A percentile compares a stretch with the other conserved stretches of the same genome.
These are phyloP conservation scores for Thymelicus lineola DNA, from an alignment of 2,888 invertebrate species.

Conservation along the genomic window DNA sequence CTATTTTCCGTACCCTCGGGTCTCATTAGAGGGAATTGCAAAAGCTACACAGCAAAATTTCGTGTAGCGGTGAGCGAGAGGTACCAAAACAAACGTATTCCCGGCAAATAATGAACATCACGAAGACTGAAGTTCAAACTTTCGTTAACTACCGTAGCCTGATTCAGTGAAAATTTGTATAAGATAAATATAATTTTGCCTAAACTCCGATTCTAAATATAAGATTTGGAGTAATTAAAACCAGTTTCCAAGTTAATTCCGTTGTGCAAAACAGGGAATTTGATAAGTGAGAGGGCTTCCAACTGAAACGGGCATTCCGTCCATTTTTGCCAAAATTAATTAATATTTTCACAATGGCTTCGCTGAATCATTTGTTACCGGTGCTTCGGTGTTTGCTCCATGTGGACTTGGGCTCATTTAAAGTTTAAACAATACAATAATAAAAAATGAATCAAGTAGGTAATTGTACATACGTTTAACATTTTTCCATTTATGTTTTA, in stretches of 20 bases:
- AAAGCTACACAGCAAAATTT: too few species aligned
- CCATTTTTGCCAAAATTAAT: constrained; percentile 63
- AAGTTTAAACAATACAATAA: background rate
- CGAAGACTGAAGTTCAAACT: background rate
- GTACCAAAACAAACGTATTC: background rate
- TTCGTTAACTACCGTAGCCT: background rate
- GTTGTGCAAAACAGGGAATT: constrained; percentile 44
- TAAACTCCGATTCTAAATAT: constrained; percentile 28
- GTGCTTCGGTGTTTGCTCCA: constrained; percentile 34
- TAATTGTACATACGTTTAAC: too few species aligned
- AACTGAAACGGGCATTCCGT: constrained; percentile 40
- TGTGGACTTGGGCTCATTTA: constrained; percentile 29
- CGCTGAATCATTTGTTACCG: constrained; percentile 63
- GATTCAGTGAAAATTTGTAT: background rate
- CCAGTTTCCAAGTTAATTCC: constrained; percentile 45
- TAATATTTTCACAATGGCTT: constrained; percentile 66
- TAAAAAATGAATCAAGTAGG: background rate
- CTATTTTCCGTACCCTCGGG: too few species aligned
- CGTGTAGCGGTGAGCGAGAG: too few species aligned
- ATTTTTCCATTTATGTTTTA: too few species aligned
- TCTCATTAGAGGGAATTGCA: too few species aligned
- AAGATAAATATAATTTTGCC: constrained; percentile 3
- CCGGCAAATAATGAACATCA: background rate
- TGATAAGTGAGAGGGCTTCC: constrained; percentile 49
- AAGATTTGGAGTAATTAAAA: constrained; percentile 42